These are phyloP conservation scores for Montipora capricornis DNA, from an alignment of 64 coral and sea anemone species.

Conservation along the genomic window DNA sequence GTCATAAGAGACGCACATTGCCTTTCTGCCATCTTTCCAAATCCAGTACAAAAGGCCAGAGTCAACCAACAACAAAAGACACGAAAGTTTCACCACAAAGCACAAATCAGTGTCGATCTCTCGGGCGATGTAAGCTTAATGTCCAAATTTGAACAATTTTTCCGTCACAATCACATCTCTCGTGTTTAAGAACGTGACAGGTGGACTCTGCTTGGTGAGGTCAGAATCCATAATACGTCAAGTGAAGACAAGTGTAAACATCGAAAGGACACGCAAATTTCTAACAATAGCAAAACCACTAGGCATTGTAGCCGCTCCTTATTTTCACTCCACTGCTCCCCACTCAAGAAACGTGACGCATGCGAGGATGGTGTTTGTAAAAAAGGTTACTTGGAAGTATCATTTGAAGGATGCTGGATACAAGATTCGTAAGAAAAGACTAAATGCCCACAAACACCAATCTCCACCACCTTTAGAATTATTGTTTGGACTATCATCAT, in stretches of 20 bases:
- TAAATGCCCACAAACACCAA: no score
- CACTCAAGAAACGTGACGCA: no score
- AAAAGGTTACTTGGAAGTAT: no score
- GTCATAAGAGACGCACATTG: not conserved
- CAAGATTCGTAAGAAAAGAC: no score
- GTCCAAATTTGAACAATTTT: not conserved
- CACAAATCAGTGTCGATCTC: not conserved
- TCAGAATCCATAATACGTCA: constrained; percentile 40
- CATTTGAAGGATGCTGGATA: no score
- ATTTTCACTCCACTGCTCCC: no score
- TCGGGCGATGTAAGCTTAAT: not conserved
- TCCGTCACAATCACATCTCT: not conserved
- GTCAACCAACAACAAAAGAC: not conserved
- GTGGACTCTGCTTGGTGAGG: constrained; percentile 26
- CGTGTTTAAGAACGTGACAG: not conserved
- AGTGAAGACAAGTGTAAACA: not conserved
- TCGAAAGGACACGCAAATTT: not conserved
- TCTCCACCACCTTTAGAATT: no score
- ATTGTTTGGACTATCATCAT: not conserved
- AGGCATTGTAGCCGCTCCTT: no score
- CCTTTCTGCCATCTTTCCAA: not conserved
- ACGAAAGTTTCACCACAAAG: not conserved
- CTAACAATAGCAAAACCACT: no score
- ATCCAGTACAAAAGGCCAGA: not conserved
- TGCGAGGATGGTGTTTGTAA: no score